These are phyloP conservation scores for Papilio protenor DNA, from an alignment of 2,888 invertebrate species.

Conservation along the genomic window DNA sequence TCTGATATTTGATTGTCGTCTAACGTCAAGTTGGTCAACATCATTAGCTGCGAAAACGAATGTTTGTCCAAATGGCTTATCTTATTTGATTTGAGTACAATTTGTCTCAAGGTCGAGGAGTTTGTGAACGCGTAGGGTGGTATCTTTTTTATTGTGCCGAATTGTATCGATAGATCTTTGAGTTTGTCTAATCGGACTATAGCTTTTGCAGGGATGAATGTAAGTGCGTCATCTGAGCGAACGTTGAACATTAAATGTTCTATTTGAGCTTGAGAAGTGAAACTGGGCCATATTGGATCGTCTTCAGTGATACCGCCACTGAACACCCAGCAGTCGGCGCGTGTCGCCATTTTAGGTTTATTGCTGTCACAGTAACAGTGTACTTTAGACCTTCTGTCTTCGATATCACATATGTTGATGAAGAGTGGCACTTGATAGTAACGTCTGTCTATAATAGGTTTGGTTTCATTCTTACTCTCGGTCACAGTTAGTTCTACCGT, in stretches of 20 bases:
- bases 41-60: conserved; percentile 89
- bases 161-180: conserved; percentile 88
- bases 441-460: conserved; percentile 67
- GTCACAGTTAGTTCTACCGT: conserved; percentile 72
- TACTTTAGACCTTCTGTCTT: conserved; percentile 76
- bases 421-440: conserved; percentile 71
- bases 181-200: conserved; percentile 87
- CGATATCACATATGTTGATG: conserved; percentile 78
- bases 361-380: conserved; percentile 81
- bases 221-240: conserved; percentile 87
- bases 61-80: conserved; percentile 87
- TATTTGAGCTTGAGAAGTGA: conserved; percentile 88
- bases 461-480: conserved; percentile 73
- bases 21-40: conserved; percentile 87
- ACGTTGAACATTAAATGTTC: conserved; percentile 89
- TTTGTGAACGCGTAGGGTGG: conserved; percentile 90
- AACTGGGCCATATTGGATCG: conserved; percentile 89
- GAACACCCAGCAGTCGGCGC: conserved; percentile 91
- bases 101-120: conserved; percentile 87
- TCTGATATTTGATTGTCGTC: conserved; percentile 91
- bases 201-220: conserved; percentile 88
- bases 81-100: conserved; percentile 88
- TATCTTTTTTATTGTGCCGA: conserved; percentile 89
- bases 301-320: conserved; percentile 84
- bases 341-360: conserved; percentile 83